Evolutionary conservation across 2,113 vertebrate genomes (phyloP).

Genomic region (Peromyscus leucopus): DNA sequence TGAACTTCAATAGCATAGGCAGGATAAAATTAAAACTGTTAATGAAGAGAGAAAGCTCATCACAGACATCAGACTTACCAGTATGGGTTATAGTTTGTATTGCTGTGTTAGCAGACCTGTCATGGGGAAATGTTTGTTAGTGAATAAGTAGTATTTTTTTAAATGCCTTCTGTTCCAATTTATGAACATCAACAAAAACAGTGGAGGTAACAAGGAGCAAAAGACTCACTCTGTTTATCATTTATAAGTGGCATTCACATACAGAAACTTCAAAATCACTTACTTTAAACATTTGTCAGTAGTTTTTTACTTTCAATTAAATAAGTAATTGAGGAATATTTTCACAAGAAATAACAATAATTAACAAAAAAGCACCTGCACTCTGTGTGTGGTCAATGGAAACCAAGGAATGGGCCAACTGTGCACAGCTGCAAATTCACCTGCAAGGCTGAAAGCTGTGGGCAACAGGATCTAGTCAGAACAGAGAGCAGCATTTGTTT

Average conservation of each 20-base stretch:
- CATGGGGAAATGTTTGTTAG: neutral
- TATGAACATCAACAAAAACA: neutral
- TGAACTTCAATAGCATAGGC: constrained; percentile 77
- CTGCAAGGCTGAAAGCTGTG: no score
- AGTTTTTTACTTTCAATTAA: neutral
- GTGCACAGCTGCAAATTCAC: neutral
- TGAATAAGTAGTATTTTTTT: neutral
- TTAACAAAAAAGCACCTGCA: neutral
- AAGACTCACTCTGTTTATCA: neutral
- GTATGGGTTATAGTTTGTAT: neutral
- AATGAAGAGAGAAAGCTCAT: constrained; percentile 80
- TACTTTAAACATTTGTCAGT: neutral
- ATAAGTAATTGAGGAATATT: neutral
- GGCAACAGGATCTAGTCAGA: no score
- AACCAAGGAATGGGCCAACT: neutral
- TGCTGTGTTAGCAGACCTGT: neutral
- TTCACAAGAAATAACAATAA: neutral
- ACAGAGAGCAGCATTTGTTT: rapidly evolving
- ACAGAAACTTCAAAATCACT: neutral
- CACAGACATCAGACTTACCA: constrained; percentile 75
- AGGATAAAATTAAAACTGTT: constrained; percentile 83
- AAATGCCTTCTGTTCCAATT: neutral
- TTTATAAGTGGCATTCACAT: neutral
- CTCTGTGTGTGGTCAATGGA: neutral
- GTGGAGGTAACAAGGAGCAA: neutral